Percentiles rank a stretch among this genome's conserved stretches.
Conservation (phyloP, 2,888 invertebrate species). For the Diachrysia chrysitis region DNA sequence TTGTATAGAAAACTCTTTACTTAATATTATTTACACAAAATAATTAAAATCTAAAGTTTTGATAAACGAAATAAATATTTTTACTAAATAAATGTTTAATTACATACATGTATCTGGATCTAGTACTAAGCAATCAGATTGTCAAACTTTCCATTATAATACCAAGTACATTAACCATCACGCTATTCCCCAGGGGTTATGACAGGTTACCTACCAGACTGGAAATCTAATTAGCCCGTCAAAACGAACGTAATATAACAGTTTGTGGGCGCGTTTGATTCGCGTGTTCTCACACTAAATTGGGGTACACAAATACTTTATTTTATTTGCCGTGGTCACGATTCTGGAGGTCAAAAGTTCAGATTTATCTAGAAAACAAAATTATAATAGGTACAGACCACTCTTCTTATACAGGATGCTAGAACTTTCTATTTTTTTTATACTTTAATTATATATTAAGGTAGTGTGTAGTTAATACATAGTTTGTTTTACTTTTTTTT, state of each 20-base stretch:
- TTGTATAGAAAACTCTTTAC: no score
- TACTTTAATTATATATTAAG: no score
- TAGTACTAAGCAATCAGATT: no score
- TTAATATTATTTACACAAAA: no score
- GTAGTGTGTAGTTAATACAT: no score
- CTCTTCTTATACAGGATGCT: background rate
- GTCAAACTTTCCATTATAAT: background rate
- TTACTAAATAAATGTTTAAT: no score
- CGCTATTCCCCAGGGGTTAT: background rate
- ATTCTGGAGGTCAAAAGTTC: conserved; percentile 20
- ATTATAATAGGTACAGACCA: background rate
- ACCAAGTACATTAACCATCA: background rate
- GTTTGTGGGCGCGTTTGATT: conserved; percentile 14
- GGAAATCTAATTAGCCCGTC: background rate
- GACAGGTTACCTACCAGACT: background rate
- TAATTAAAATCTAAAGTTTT: no score
- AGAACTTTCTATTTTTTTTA: no score
- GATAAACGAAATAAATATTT: no score
- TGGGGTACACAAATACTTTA: conserved; percentile 27
- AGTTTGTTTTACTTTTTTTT: no score
- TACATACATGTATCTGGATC: no score
- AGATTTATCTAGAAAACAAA: background rate
- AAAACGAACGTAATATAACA: background rate
- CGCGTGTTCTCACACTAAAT: conserved; percentile 33
- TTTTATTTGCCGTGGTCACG: conserved; percentile 50